These are phyloP conservation scores for Sinocyclocheilus grahami DNA, from an alignment of 2,113 vertebrate species.

Conservation along the genomic window DNA sequence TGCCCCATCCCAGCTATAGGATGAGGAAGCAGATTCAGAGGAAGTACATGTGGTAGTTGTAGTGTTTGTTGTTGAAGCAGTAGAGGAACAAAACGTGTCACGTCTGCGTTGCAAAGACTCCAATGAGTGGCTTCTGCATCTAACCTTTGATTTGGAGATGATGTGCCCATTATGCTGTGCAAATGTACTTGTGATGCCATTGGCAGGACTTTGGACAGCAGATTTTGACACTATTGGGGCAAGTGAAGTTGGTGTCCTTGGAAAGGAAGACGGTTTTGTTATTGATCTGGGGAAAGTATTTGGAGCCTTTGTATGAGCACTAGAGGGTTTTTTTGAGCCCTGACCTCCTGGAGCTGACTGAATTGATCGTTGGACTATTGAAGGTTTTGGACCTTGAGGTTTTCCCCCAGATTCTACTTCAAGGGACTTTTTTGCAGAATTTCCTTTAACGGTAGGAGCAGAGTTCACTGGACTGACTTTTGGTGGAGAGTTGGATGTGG, in stretches of 20 bases:
- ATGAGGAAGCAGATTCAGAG: slow-evolving; percentile 88
- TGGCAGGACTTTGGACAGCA: slow-evolving; percentile 58
- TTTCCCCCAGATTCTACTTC: slow-evolving; percentile 16
- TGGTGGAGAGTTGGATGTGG: slow-evolving; percentile 47
- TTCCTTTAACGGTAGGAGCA: slow-evolving; percentile 8
- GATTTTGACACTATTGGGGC: slow-evolving; percentile 65
- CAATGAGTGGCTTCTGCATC: slow-evolving; percentile 86
- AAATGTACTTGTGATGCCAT: slow-evolving; percentile 61
- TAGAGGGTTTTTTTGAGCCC: slow-evolving; percentile 54
- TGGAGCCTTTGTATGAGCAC: slow-evolving; percentile 61
- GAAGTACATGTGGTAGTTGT: slow-evolving; percentile 84
- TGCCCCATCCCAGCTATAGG: slow-evolving; percentile 88
- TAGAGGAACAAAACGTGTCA: slow-evolving; percentile 74
- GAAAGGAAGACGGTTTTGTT: slow-evolving; percentile 69
- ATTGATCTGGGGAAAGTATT: slow-evolving; percentile 76
- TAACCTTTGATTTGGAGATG: slow-evolving; percentile 57
- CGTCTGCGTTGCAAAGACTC: slow-evolving; percentile 87
- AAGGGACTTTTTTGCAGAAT: slow-evolving; percentile 13
- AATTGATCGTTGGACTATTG: background rate
- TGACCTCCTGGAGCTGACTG: slow-evolving; percentile 67
- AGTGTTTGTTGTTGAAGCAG: slow-evolving; percentile 69
- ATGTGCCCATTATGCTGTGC: slow-evolving; percentile 74
- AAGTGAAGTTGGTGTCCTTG: slow-evolving; percentile 69
- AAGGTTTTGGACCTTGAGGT: slow-evolving; percentile 28
- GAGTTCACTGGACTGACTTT: slow-evolving; percentile 58